Base-by-base conservation (phyloP, 2,113 vertebrate species). In the Osmerus mordax region DNA sequence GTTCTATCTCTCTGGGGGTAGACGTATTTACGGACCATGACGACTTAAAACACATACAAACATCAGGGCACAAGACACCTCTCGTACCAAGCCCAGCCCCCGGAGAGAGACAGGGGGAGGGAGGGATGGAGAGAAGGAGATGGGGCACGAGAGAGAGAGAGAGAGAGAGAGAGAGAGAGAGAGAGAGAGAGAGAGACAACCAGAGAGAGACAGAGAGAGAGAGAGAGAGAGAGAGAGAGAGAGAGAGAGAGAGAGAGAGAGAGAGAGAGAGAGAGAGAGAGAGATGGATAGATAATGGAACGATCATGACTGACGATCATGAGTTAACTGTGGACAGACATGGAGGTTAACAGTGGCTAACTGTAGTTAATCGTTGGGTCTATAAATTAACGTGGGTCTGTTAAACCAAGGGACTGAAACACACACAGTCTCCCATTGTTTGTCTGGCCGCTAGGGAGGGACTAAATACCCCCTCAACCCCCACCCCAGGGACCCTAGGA, bases 11-110 rank as follows among this genome's bases (percentile, higher is more conserved):
- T 21, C 58, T 60, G 9, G 16, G 18, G 15, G 89, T 90, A 92
- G 89, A 83, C 92, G 93, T 91, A 93, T 91, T 93, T 89, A 94
- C 91, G 89, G 90, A 91, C 92, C 92, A 89, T 93, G 93, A 95
- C 94, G 94, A 92, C 92, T 94, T 94, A 93, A 94, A 93, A 94
- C 94, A 95, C 94, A 96, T 95, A 95, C 93, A 94, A 96, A 94
- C 94, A 93, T 86, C 88, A 90, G 90, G 8, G 89, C 86, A 91
- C 41, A 93, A 93, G 93, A 92, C 92, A 89, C 75, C 59, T 72
- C 90, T 89, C 91, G 94, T 94, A 95, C 92, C 94, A 88, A 92
- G 90, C 28, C 56, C 58, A 25, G 86, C 89, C 91, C 91, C 91
- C 62, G 12, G 91, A 92, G 92, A 80, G 88, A 90, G 90, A 92